Conservation (phyloP, 2,113 vertebrate species). For the Addax nasomaculatus region DNA sequence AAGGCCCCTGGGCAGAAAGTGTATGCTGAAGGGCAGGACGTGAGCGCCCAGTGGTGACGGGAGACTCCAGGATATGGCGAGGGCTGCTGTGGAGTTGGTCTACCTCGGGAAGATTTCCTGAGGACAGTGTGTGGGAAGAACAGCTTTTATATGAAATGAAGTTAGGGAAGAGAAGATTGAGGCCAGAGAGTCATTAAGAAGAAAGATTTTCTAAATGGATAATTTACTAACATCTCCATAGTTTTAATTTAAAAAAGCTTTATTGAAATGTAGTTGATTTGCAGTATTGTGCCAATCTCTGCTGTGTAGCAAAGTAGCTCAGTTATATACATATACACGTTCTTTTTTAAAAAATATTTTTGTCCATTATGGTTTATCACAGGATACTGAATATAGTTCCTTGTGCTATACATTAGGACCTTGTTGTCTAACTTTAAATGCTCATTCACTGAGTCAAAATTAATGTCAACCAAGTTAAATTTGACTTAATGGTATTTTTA, state of each 20-base stretch:
- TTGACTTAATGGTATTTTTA: background rate
- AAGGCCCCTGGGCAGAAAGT: background rate
- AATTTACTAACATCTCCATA: background rate
- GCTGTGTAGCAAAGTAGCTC: background rate
- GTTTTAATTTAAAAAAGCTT: background rate
- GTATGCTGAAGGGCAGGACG: background rate
- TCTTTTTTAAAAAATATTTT: background rate
- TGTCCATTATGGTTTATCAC: background rate
- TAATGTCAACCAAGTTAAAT: slow-evolving; percentile 26
- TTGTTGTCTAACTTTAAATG: background rate
- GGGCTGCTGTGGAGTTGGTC: background rate
- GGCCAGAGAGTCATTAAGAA: background rate
- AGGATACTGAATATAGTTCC: background rate
- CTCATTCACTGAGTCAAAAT: background rate
- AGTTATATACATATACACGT: background rate
- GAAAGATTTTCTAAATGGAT: background rate
- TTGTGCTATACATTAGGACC: background rate
- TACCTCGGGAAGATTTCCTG: background rate
- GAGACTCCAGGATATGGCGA: background rate
- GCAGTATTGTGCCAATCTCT: background rate
- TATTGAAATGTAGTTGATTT: background rate
- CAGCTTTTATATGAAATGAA: background rate
- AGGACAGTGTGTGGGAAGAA: background rate
- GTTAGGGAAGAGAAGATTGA: background rate
- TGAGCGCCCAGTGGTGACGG: background rate